Evolutionary conservation across 1,140 invertebrate species (phyloP).

Genomic region (Oryzaephilus surinamensis): DNA sequence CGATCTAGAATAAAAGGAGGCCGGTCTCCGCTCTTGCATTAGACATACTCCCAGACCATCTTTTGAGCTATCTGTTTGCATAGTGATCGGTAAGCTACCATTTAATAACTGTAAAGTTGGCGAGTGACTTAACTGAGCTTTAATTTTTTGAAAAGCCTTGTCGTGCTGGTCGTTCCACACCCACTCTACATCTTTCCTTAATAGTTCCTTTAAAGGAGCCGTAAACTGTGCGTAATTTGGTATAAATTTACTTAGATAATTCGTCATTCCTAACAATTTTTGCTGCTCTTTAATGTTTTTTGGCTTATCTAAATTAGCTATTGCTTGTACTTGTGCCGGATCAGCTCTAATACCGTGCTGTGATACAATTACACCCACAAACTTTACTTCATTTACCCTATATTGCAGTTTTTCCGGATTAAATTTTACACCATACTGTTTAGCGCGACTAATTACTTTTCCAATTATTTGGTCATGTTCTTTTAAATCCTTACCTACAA

Average conservation of each 20-base stretch:
- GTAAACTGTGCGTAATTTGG: slow-evolving; percentile 23
- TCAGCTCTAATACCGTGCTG: slow-evolving; percentile 16
- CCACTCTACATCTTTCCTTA: slow-evolving; percentile 22
- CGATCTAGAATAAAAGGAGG: no score
- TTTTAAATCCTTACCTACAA: slow-evolving; percentile 18
- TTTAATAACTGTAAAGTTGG: no score
- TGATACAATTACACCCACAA: slow-evolving; percentile 22
- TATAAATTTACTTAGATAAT: no score
- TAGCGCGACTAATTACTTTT: slow-evolving; percentile 16
- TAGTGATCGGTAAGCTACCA: no score
- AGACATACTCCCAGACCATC: no score
- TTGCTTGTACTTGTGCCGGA: slow-evolving; percentile 14
- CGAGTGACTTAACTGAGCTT: no score
- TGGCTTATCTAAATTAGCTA: slow-evolving; percentile 25
- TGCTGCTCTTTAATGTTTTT: slow-evolving; percentile 28
- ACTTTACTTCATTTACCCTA: slow-evolving; percentile 26
- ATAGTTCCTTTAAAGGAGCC: slow-evolving; percentile 18
- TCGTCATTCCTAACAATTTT: slow-evolving; percentile 25
- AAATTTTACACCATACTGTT: slow-evolving; percentile 27
- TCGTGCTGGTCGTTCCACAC: slow-evolving; percentile 27
- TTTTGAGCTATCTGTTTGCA: no score
- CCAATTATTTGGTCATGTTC: slow-evolving; percentile 19
- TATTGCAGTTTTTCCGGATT: slow-evolving; percentile 27
- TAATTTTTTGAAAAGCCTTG: no score
- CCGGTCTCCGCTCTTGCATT: no score